Conservation (phyloP, 1,140 invertebrate species). For the Philopotamus ludificatus region DNA sequence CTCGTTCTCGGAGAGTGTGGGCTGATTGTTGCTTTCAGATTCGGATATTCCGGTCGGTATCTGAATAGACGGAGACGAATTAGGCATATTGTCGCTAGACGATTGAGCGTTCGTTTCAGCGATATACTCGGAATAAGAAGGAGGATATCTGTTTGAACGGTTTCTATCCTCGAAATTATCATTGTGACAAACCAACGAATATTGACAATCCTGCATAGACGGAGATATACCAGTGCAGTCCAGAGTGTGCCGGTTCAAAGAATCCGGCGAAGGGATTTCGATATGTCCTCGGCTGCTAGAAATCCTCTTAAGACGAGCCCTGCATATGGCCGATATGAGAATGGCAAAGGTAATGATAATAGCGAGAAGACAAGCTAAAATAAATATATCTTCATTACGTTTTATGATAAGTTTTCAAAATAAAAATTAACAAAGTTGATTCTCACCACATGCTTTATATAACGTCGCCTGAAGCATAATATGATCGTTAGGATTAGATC, state of each 20-base stretch:
- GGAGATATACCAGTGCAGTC: not conserved
- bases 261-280: not conserved
- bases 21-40: not conserved
- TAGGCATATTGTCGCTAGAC: not conserved
- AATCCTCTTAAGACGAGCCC: constrained; percentile 32
- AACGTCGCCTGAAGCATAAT: constrained; percentile 31
- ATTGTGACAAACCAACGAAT: constrained; percentile 8
- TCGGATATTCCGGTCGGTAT: not conserved
- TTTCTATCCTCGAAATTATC: constrained; percentile 15
- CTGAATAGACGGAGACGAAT: not conserved
- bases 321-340: constrained; percentile 35
- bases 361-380: constrained; percentile 35
- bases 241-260: not conserved
- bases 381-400: not conserved
- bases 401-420: not conserved
- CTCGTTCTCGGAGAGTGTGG: not conserved
- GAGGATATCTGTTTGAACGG: not conserved
- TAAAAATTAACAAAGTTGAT: constrained; percentile 6
- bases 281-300: constrained; percentile 2
- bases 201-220: not conserved
- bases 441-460: constrained; percentile 33
- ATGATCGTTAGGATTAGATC: not conserved
- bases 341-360: constrained; percentile 22
- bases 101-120: constrained; percentile 5
- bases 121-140: constrained; percentile 15